A percentile compares a stretch with the other conserved stretches of the same genome.
Conservation (phyloP, 2,797 vertebrate genomes). For the Eutrigla gurnardus region DNA sequence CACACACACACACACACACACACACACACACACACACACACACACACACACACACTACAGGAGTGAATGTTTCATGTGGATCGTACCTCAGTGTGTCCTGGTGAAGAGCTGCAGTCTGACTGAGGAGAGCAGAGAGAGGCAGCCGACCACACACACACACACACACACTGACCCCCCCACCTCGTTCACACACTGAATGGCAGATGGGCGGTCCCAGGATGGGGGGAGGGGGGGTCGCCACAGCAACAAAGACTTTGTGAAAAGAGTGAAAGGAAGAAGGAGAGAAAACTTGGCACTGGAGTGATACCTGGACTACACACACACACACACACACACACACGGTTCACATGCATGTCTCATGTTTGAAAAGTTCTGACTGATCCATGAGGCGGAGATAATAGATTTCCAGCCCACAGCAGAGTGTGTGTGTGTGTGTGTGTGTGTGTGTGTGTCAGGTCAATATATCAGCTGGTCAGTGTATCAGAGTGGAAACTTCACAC, state of each 20-base stretch:
- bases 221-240: slow-evolving; percentile 28
- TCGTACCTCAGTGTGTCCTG: slow-evolving; percentile 79
- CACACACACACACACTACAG: background rate
- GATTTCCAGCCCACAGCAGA: slow-evolving; percentile 2
- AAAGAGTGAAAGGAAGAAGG: slow-evolving; percentile 66
- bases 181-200: slow-evolving; percentile 68
- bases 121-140: slow-evolving; percentile 23
- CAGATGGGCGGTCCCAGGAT: slow-evolving; percentile 70
- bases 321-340: slow-evolving; percentile 16
- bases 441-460: slow-evolving; percentile 32
- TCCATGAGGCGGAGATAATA: background rate
- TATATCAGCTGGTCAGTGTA: slow-evolving; percentile 15
- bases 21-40: background rate
- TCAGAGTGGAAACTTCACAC: slow-evolving; percentile 40
- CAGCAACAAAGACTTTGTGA: slow-evolving; percentile 66
- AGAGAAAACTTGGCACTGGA: slow-evolving; percentile 71
- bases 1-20: slow-evolving; percentile 6
- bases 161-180: background rate
- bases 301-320: slow-evolving; percentile 68
- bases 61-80: background rate
- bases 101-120: slow-evolving; percentile 56
- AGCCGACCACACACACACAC: slow-evolving; percentile 3
- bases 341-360: background rate
- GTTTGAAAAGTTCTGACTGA: slow-evolving; percentile 4
- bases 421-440: slow-evolving; percentile 1